Evolutionary conservation across 92 coral and sea anemone species (phyloP), one percentile per base, ranked within the genome.

Genomic region (Epizoanthus stellaris): DNA sequence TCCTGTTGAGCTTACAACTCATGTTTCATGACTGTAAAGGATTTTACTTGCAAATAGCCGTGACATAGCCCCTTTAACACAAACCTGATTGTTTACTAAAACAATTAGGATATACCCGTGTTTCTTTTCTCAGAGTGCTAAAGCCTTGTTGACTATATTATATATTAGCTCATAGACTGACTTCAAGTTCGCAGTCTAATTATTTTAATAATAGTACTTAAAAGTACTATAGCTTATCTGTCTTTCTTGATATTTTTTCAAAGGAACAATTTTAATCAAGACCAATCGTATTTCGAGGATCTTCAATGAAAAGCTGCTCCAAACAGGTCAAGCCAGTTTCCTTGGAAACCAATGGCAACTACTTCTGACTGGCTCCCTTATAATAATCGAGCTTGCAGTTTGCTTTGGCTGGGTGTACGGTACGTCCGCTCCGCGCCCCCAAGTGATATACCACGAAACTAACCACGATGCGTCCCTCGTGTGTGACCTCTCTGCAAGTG

Each of bases 281-380:
- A 94, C 98, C 53, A 94, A 94, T 82, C 83, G 98, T 79, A 88
- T 94, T 12, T 93, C 95, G 21, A 81, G 98, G 64, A 94, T 94
- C 38, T 94, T 94, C 76, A 92, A 93, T 68, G 95, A 89, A 73
- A 94, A 91, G 67, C 88, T 91, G 23, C 92, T 91, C 45, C 94
- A 74, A 65, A 91, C 92, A 58, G 94, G 94, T 39, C 77, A 76
- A 14, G 75, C 73, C 67, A 61, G 87, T 88, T 91, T 83, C 85
- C 94, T 91, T 60, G 90, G 90, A 21, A 91, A 91, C 80, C 77
- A 86, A 53, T 91, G 94, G 90, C 94, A 91, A 77, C 56, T 91
- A 73, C 63, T 91, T 23, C 88, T 89, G 54, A 80, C 90, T 39
- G 94, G 85, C n/a, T 58, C 88, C 72, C 81, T 91, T 60, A 69